Percentiles rank a stretch among this genome's conserved stretches.
phyloP scores from a whole-genome alignment of 1,140 invertebrate species.

The Theocolax elegans region DNA sequence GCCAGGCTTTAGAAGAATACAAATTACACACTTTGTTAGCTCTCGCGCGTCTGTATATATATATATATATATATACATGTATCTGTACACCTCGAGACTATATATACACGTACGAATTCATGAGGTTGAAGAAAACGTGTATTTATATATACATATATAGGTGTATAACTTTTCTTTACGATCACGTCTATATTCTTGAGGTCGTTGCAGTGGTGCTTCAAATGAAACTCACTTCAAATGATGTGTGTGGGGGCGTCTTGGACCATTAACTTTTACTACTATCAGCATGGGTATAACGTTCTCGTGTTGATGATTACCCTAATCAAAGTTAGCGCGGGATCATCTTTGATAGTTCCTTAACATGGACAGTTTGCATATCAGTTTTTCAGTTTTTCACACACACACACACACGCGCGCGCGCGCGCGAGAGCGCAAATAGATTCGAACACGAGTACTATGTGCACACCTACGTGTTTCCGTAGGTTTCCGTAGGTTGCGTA shows the following conservation, averaged over 20 bases:
- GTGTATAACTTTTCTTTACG: too few relatives aligned
- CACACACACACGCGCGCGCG: neutral
- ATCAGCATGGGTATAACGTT: neutral
- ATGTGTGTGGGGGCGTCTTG: neutral
- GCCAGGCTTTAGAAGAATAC: too few relatives aligned
- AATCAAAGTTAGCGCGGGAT: neutral
- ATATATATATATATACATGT: too few relatives aligned
- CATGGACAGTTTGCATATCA: too few relatives aligned
- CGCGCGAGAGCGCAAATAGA: too few relatives aligned
- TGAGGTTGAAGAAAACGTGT: neutral
- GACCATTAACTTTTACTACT: constrained; percentile 12
- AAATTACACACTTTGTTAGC: constrained; percentile 33
- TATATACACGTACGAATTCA: too few relatives aligned
- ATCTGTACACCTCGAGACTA: too few relatives aligned
- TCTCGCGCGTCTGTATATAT: too few relatives aligned
- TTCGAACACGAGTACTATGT: too few relatives aligned
- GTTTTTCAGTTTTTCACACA: neutral
- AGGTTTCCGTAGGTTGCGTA: too few relatives aligned
- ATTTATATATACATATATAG: neutral
- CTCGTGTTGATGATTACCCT: neutral
- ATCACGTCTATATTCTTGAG: neutral
- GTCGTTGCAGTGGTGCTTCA: neutral
- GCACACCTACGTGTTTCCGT: too few relatives aligned
- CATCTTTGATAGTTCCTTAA: too few relatives aligned
- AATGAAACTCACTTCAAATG: neutral